Conservation (phyloP, 1,140 invertebrate species). For the Papilio glaucus region DNA sequence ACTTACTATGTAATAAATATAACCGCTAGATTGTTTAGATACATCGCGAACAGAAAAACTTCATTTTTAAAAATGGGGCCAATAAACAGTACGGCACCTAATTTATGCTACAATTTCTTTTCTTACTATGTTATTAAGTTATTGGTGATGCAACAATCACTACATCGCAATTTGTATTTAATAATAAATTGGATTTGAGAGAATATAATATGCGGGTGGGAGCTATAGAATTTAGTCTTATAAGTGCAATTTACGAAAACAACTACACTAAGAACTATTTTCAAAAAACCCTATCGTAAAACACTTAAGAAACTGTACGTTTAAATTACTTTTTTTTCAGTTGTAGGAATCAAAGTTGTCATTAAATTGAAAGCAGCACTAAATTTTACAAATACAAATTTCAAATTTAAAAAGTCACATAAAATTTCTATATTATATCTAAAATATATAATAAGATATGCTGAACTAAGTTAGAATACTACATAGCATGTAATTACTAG, state of each 20-base stretch:
- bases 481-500: not conserved
- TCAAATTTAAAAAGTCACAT: not conserved
- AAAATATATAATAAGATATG: not conserved
- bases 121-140: no score
- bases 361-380: not conserved
- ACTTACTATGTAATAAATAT: no score
- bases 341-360: not conserved
- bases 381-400: not conserved
- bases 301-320: not conserved
- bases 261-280: not conserved
- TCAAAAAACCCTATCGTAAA: not conserved
- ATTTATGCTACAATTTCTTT: not conserved
- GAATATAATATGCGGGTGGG: not conserved
- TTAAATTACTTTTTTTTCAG: conserved; percentile 1
- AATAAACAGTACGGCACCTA: not conserved
- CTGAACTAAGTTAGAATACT: not conserved
- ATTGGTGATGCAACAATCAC: not conserved
- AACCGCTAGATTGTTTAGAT: no score
- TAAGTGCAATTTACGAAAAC: conserved; percentile 1
- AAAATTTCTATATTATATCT: conserved; percentile 10
- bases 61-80: not conserved
- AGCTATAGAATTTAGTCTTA: no score
- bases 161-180: conserved; percentile 14
- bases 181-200: not conserved
- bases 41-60: no score